Percentiles rank a stretch among this genome's conserved stretches.
Conservation (phyloP, 1,140 invertebrate species). For the Atopsyche davidsoni region DNA sequence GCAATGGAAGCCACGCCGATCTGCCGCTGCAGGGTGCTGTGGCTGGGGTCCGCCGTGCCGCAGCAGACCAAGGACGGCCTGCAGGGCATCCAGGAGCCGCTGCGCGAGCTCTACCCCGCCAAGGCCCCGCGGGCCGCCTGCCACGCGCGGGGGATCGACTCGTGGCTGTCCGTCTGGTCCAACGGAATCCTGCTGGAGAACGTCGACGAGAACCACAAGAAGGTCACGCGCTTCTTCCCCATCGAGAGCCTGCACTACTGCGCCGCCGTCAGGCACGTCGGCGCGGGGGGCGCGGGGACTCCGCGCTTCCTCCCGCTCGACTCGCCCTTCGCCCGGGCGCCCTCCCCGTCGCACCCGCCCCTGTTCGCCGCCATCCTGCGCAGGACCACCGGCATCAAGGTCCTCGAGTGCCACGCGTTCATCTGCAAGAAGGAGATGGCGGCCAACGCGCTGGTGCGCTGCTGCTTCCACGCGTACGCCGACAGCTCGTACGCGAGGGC, state of each 20-base stretch:
- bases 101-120: slow-evolving; percentile 93
- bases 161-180: slow-evolving; percentile 95
- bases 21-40: slow-evolving; percentile 94
- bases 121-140: slow-evolving; percentile 61
- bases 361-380: slow-evolving; percentile 95
- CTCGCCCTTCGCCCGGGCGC: slow-evolving; percentile 87
- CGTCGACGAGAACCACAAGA: slow-evolving; percentile 90
- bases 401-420: slow-evolving; percentile 98
- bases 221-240: slow-evolving; percentile 94
- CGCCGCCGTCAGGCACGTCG: slow-evolving; percentile 86
- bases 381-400: slow-evolving; percentile 95
- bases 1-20: slow-evolving; percentile 83
- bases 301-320: slow-evolving; percentile 93
- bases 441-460: slow-evolving; percentile 87
- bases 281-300: slow-evolving; percentile 55
- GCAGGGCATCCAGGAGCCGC: slow-evolving; percentile 94
- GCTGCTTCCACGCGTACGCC: slow-evolving; percentile 92
- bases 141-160: slow-evolving; percentile 85
- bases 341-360: slow-evolving; percentile 82
- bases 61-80: slow-evolving; percentile 96
- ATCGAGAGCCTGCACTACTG: slow-evolving; percentile 96
- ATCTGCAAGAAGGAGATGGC: slow-evolving; percentile 94
- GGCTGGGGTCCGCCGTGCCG: slow-evolving; percentile 94
- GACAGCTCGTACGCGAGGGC: slow-evolving; percentile 84
- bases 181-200: slow-evolving; percentile 95